These are phyloP conservation scores for Eupristina koningsbergeri DNA, from an alignment of 1,140 invertebrate genomes.

Conservation along the genomic window DNA sequence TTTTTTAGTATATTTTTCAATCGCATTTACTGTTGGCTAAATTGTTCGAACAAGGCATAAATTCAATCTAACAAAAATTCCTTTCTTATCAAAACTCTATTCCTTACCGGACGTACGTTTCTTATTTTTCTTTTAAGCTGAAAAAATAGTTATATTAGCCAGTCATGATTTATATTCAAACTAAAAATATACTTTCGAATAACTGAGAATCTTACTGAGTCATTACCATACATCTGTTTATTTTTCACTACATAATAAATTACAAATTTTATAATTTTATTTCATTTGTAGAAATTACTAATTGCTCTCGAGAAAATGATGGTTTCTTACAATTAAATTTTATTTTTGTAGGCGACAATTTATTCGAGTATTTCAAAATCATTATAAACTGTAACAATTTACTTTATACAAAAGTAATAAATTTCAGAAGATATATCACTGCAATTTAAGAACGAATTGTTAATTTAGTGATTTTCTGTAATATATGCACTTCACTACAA, in stretches of 20 bases:
- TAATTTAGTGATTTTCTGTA: too few relatives aligned
- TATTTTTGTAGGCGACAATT: neutral
- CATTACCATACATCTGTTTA: neutral
- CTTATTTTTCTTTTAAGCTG: neutral
- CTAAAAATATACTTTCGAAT: neutral
- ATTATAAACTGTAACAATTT: too few relatives aligned
- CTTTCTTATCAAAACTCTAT: neutral
- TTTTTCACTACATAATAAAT: neutral
- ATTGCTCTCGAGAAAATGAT: neutral
- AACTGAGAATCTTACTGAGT: neutral
- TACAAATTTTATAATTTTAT: neutral
- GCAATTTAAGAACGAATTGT: too few relatives aligned
- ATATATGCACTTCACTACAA: too few relatives aligned
- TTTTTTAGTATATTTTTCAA: neutral
- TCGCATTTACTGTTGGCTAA: neutral
- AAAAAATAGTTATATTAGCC: neutral
- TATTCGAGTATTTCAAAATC: neutral
- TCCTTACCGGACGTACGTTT: neutral
- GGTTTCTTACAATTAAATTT: neutral
- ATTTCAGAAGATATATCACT: too few relatives aligned
- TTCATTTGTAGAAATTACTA: neutral
- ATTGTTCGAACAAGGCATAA: neutral
- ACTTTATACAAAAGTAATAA: too few relatives aligned
- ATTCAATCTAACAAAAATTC: neutral
- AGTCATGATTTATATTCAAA: neutral